phyloP scores from a whole-genome alignment of 1,140 invertebrate genomes.

The Caligus rogercresseyi region DNA sequence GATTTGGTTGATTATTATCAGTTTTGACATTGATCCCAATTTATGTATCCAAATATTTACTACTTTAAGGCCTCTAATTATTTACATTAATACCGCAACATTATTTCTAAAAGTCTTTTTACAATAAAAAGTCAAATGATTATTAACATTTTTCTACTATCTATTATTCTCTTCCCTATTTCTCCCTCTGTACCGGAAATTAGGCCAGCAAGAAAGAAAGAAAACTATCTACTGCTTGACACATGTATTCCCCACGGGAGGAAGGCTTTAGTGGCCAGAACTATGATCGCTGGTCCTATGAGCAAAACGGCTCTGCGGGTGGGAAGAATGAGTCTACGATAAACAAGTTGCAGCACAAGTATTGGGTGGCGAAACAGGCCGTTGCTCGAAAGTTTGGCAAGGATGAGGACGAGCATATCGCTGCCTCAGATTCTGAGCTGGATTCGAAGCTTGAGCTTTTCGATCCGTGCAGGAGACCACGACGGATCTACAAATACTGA shows the following conservation, averaged over 20 bases:
- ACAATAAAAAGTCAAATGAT: no score
- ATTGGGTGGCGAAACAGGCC: slow-evolving; percentile 94
- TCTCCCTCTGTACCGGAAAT: no score
- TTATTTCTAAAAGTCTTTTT: no score
- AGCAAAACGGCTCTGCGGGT: slow-evolving; percentile 25
- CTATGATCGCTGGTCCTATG: slow-evolving; percentile 28
- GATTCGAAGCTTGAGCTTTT: slow-evolving; percentile 95
- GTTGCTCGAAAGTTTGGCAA: slow-evolving; percentile 83
- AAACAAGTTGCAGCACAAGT: slow-evolving; percentile 79
- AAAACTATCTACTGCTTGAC: no score
- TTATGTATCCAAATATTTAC: no score
- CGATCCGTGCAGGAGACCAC: slow-evolving; percentile 83
- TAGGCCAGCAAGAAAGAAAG: no score
- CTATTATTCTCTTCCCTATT: no score
- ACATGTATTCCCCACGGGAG: neutral
- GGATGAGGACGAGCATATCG: slow-evolving; percentile 70
- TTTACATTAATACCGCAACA: no score
- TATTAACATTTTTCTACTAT: no score
- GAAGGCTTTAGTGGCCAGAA: slow-evolving; percentile 23
- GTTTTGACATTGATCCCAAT: no score
- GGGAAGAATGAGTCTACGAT: slow-evolving; percentile 37
- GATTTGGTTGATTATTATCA: no score
- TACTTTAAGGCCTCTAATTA: no score
- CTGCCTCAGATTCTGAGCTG: slow-evolving; percentile 75
- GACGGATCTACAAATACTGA: slow-evolving; percentile 62